Evolutionary conservation across 1,140 invertebrate genomes (phyloP).

Genomic region (Zaprionus davidi): DNA sequence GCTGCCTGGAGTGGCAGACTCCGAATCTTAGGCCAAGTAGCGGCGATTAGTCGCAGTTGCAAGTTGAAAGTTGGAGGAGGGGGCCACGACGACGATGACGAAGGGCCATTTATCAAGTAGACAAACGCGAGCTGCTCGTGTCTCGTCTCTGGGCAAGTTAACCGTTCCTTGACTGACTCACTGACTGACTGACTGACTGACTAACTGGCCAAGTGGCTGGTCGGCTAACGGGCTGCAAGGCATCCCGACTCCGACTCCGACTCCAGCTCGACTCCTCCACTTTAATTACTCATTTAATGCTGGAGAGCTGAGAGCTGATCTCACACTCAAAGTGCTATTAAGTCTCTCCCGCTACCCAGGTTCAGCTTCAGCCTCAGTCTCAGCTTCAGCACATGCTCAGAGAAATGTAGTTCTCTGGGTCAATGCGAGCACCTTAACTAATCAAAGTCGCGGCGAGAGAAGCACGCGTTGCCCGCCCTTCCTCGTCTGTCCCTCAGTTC

Average conservation of each 20-base stretch:
- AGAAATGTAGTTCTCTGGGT: conserved; percentile 77
- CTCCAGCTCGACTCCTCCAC: conserved; percentile 38
- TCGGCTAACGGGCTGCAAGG: conserved; percentile 25
- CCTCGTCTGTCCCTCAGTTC: conserved; percentile 9
- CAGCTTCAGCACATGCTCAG: conserved; percentile 5
- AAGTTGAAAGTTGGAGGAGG: background rate
- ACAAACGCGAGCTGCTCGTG: conserved; percentile 63
- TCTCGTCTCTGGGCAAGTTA: conserved; percentile 60
- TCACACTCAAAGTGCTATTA: conserved; percentile 47
- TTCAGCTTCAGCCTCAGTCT: conserved; percentile 1
- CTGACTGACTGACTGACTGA: conserved; percentile 45
- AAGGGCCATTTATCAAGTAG: conserved; percentile 71
- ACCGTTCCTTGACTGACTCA: conserved; percentile 56
- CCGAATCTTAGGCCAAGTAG: conserved; percentile 34
- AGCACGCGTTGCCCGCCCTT: conserved; percentile 44
- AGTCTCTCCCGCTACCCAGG: conserved; percentile 23
- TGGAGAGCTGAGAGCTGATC: conserved; percentile 39
- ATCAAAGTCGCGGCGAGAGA: conserved; percentile 54
- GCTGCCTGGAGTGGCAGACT: background rate
- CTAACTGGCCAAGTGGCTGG: conserved; percentile 10
- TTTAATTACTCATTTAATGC: conserved; percentile 70
- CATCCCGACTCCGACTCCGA: conserved; percentile 23
- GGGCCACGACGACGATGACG: conserved; percentile 39
- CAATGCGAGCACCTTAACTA: conserved; percentile 77
- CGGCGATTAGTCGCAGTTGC: conserved; percentile 41